Base-by-base conservation (phyloP, 2,113 vertebrate genomes). In the Atractosteus spatula region DNA sequence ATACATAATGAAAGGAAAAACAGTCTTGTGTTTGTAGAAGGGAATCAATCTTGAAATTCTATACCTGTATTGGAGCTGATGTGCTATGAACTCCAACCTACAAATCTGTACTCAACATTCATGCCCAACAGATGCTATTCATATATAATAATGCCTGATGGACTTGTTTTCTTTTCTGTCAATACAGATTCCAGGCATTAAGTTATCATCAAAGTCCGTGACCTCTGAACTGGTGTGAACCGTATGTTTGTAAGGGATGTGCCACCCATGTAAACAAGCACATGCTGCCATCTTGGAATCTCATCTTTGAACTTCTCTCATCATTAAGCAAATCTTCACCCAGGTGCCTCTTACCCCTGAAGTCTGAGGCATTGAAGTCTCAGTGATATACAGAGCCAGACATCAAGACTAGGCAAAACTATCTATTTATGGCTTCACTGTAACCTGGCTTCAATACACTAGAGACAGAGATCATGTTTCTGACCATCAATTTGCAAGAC, bases 151-250 rank as follows among this genome's bases (percentile, higher is more conserved):
- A 41, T 71, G 29, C 55, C 17, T 16, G 10, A 41, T n/a, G 8
- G 16, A 6, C 16, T 3, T 13, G 56, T 11, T 70, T 61, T 16
- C 29, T n/a, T 54, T 54, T n/a, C 55, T 71, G 29, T 41, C 62
- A 62, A 72, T 42, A 17, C 55, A 41, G 29, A 51, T 44, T 66
- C 56, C 42, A 41, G 16, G 54, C 16, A 65, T 66, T 74, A 75
- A 75, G 70, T 72, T 72, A 65, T 75, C 73, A 59, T 72, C 17
- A 62, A 67, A 68, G 45, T 42, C 74, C 29, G 8, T 72, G 69
- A 72, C 74, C 70, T 70, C 63, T 65, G 29, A 69, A 66, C 68
- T 61, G 13, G 12, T 47, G 4, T 47, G 70, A 64, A 61, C 62
- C 70, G 13, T 55, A 64, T 43, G 64, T 55, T 55, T 72, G 41